A percentile compares a stretch with the other conserved stretches of the same genome.
phyloP scores from a whole-genome alignment of 2,888 invertebrate species.

The Hedychridium roseum region DNA sequence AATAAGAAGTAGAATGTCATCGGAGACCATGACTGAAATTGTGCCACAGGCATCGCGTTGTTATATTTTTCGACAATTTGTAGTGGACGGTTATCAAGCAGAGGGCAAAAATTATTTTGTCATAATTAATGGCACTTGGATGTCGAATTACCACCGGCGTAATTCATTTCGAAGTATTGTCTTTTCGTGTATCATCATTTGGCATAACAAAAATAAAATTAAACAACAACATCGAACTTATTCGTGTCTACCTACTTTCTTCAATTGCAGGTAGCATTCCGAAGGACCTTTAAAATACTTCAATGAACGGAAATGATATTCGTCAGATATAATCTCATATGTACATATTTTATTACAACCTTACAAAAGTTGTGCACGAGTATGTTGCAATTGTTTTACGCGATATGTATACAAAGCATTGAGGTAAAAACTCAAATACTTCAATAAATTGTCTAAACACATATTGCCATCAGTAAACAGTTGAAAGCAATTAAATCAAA shows the following conservation, averaged over 20 bases:
- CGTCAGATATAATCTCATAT: too few species aligned
- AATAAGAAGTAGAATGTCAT: too few species aligned
- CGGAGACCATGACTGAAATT: constrained; percentile 25
- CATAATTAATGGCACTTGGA: not conserved
- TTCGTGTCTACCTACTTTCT: too few species aligned
- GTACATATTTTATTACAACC: not conserved
- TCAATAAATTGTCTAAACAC: constrained; percentile 57
- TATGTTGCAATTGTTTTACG: too few species aligned
- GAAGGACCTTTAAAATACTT: not conserved
- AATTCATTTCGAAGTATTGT: constrained; percentile 42
- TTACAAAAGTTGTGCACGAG: too few species aligned
- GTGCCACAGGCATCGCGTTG: constrained; percentile 25
- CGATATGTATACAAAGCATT: not conserved
- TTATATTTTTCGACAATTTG: constrained; percentile 41
- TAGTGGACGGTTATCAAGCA: constrained; percentile 6
- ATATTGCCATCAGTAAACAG: too few species aligned
- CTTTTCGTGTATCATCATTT: constrained; percentile 48
- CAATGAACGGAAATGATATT: too few species aligned
- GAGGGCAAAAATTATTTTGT: too few species aligned
- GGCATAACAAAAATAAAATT: constrained; percentile 48
- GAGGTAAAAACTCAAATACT: constrained; percentile 29
- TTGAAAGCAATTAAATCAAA: too few species aligned
- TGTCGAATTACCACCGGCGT: constrained; percentile 31
- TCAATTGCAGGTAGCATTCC: not conserved
- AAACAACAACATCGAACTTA: constrained; percentile 37